Conservation (phyloP, 2,888 invertebrate species). For the Xestia ashworthii region DNA sequence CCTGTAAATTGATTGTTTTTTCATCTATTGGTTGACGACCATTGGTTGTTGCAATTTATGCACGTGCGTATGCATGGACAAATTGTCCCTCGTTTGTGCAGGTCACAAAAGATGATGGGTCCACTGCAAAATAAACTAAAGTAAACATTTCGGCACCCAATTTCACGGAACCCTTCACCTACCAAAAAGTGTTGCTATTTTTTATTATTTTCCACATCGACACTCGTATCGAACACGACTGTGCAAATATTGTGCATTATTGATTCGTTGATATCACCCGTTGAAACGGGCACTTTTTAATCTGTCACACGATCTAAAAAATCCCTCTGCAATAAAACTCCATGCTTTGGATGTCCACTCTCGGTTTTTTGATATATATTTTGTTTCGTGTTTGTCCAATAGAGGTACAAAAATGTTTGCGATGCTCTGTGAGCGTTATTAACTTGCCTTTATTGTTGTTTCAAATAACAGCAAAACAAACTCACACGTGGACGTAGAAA, state of each 20-base stretch:
- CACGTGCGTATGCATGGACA: too few species aligned
- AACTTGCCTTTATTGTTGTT: conserved; percentile 38
- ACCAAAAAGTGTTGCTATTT: conserved; percentile 1
- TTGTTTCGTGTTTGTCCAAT: conserved; percentile 26
- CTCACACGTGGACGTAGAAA: conserved; percentile 19
- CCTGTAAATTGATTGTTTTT: too few species aligned
- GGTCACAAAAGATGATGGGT: background rate
- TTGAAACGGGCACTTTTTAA: conserved; percentile 54
- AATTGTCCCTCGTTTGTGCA: too few species aligned
- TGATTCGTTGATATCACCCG: conserved; percentile 66
- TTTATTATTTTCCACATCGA: conserved; percentile 10
- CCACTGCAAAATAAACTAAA: background rate
- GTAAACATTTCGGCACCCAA: background rate
- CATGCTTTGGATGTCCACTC: conserved; percentile 37
- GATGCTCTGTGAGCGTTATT: conserved; percentile 28
- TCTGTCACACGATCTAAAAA: conserved; percentile 44
- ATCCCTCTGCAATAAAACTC: conserved; percentile 35
- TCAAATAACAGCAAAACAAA: conserved; percentile 37
- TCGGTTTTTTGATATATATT: conserved; percentile 34
- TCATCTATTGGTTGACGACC: too few species aligned
- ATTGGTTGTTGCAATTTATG: too few species aligned
- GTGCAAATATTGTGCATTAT: conserved; percentile 66
- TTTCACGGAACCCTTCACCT: conserved; percentile 4
- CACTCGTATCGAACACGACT: conserved; percentile 23
- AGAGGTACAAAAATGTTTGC: conserved; percentile 27